phyloP scores from a whole-genome alignment of 2,888 invertebrate species.

The Oligia strigilis region DNA sequence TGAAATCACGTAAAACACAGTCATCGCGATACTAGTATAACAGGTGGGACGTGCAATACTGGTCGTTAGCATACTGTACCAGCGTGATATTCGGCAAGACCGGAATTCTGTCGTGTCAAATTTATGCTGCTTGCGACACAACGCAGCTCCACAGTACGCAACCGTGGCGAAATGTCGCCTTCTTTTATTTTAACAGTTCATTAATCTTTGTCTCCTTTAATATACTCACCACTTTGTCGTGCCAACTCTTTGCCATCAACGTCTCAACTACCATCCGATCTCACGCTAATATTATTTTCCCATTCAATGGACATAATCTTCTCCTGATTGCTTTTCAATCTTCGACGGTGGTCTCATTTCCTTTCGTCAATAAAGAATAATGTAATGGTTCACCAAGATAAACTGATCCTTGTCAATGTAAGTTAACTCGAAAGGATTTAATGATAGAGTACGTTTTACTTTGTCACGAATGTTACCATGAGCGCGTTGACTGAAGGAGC shows the following conservation, averaged over 20 bases:
- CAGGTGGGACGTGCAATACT: constrained; percentile 74
- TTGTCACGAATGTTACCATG: constrained; percentile 68
- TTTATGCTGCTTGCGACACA: constrained; percentile 76
- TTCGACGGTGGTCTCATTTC: constrained; percentile 77
- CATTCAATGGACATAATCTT: constrained; percentile 54
- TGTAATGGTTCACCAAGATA: constrained; percentile 78
- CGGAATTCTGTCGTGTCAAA: constrained; percentile 79
- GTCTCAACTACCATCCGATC: constrained; percentile 35
- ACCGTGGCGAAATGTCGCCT: constrained; percentile 74
- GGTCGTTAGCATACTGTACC: constrained; percentile 72
- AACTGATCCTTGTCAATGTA: constrained; percentile 53
- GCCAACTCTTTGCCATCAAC: constrained; percentile 9
- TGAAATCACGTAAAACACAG: constrained; percentile 69
- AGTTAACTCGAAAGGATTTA: constrained; percentile 62
- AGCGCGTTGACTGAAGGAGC: constrained; percentile 81
- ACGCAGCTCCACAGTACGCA: constrained; percentile 71
- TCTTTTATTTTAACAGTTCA: constrained; percentile 70
- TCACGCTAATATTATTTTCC: constrained; percentile 48
- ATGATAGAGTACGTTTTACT: constrained; percentile 76
- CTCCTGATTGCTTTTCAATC: constrained; percentile 67
- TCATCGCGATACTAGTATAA: constrained; percentile 61
- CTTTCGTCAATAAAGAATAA: constrained; percentile 76
- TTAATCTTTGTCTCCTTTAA: constrained; percentile 63
- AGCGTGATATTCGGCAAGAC: constrained; percentile 72
- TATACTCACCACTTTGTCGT: constrained; percentile 26